Percentiles rank a stretch among this genome's conserved stretches.
phyloP scores from a whole-genome alignment of 2,797 vertebrate species.

The Siniperca obscura region DNA sequence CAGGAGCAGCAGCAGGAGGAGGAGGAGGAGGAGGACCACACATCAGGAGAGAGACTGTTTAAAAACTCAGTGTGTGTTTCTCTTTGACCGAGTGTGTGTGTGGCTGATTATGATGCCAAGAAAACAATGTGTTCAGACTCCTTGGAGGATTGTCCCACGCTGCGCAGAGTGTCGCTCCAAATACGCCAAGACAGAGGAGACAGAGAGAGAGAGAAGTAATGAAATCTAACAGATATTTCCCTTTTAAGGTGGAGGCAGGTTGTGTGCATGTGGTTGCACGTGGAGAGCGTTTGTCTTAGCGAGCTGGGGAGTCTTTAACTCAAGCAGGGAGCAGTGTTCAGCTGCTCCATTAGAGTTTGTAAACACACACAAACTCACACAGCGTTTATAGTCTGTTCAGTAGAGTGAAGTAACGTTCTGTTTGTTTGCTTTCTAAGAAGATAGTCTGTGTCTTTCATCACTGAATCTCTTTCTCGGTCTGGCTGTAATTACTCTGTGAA shows the following conservation, averaged over 20 bases:
- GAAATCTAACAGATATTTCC: slow-evolving; percentile 71
- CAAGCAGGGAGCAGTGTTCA: slow-evolving; percentile 40
- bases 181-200: slow-evolving; percentile 50
- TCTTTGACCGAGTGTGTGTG: slow-evolving; percentile 52
- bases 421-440: slow-evolving; percentile 70
- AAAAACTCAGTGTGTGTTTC: slow-evolving; percentile 59
- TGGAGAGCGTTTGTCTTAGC: slow-evolving; percentile 68
- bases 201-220: slow-evolving; percentile 39
- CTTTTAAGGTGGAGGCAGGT: slow-evolving; percentile 71
- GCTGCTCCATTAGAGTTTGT: slow-evolving; percentile 40
- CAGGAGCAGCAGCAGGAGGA: slow-evolving; percentile 41
- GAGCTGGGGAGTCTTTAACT: slow-evolving; percentile 70
- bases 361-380: slow-evolving; percentile 32
- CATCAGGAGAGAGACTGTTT: slow-evolving; percentile 71
- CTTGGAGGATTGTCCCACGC: slow-evolving; percentile 60
- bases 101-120: slow-evolving; percentile 69
- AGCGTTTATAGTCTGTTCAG: slow-evolving; percentile 27
- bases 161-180: slow-evolving; percentile 49
- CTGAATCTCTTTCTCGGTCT: slow-evolving; percentile 36
- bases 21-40: slow-evolving; percentile 66
- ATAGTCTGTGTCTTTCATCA: slow-evolving; percentile 52
- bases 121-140: slow-evolving; percentile 77
- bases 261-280: slow-evolving; percentile 43
- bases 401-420: slow-evolving; percentile 37
- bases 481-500: slow-evolving; percentile 65